These are phyloP conservation scores for Nomada fucata DNA, from an alignment of 2,888 invertebrate genomes.

Conservation along the genomic window DNA sequence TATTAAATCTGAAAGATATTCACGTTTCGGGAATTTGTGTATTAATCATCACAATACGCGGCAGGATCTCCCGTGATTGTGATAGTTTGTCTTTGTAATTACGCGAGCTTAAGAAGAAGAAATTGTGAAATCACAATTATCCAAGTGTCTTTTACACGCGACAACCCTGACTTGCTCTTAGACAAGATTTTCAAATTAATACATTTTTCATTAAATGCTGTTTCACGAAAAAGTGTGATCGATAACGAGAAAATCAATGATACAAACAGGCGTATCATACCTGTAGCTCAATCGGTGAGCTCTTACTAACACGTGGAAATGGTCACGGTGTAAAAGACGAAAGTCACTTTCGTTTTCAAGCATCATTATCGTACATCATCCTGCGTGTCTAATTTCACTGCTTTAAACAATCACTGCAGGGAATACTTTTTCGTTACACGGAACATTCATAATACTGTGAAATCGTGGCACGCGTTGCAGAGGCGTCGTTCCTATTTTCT, in stretches of 20 bases:
- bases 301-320: conserved; percentile 7
- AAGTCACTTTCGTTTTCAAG: conserved; percentile 73
- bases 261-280: neutral
- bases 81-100: neutral
- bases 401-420: conserved; percentile 1
- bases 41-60: neutral
- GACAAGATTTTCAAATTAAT: too few species aligned
- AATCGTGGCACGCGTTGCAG: neutral
- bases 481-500: conserved; percentile 19
- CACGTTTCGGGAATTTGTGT: neutral
- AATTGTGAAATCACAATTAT: neutral
- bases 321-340: conserved; percentile 57
- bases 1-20: neutral
- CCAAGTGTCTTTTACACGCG: too few species aligned
- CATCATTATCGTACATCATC: conserved; percentile 53
- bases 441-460: conserved; percentile 15
- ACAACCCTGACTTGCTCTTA: too few species aligned
- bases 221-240: neutral
- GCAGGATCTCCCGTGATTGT: conserved; percentile 10
- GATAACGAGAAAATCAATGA: neutral
- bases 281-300: neutral
- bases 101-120: neutral
- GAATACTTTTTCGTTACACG: conserved; percentile 30
- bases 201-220: too few species aligned
- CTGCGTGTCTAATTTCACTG: conserved; percentile 49